These are phyloP conservation scores for Myathropa florea DNA, from an alignment of 2,888 invertebrate genomes.

Conservation along the genomic window DNA sequence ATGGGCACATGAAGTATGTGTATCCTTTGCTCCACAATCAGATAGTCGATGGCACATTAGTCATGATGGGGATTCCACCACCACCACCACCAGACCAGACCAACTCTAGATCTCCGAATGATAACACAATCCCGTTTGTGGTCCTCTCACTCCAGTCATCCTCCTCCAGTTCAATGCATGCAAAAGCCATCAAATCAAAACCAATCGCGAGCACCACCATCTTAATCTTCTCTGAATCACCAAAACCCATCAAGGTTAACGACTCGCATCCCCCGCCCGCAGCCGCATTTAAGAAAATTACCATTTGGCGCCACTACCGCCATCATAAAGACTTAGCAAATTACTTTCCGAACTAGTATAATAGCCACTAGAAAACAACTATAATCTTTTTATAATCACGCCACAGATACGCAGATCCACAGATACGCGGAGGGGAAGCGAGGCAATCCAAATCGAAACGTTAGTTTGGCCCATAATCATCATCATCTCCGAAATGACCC, in stretches of 20 bases:
- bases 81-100: background rate
- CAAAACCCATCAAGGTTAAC: constrained; percentile 47
- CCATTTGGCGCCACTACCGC: constrained; percentile 67
- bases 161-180: background rate
- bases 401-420: constrained; percentile 7
- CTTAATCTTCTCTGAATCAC: constrained; percentile 22
- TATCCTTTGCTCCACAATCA: background rate
- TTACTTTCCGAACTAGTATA: constrained; percentile 60
- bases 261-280: constrained; percentile 31
- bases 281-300: constrained; percentile 52
- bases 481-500: constrained; percentile 37
- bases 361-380: constrained; percentile 61
- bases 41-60: background rate
- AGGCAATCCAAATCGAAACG: constrained; percentile 49
- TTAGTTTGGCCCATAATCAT: constrained; percentile 38
- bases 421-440: background rate
- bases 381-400: constrained; percentile 70
- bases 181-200: background rate
- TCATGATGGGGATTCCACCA: background rate
- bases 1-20: background rate
- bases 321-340: constrained; percentile 58
- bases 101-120: background rate
- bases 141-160: background rate
- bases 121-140: background rate
- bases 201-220: constrained; percentile 4